These are phyloP conservation scores for Typhlichthys subterraneus DNA, from an alignment of 2,797 vertebrate genomes.

Conservation along the genomic window DNA sequence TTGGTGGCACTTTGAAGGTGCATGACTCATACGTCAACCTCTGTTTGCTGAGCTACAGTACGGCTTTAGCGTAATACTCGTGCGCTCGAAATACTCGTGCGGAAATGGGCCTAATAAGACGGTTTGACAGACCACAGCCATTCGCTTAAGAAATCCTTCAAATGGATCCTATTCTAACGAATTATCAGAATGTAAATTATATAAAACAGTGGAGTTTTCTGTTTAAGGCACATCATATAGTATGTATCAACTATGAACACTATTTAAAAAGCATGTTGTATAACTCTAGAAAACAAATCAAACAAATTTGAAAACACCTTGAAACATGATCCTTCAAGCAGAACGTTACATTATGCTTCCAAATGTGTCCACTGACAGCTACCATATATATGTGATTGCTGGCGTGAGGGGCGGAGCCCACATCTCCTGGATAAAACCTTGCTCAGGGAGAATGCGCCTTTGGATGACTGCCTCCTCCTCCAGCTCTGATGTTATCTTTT, in stretches of 20 bases:
- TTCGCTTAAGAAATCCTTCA: too few species aligned
- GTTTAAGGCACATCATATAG: too few species aligned
- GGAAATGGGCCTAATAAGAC: neutral
- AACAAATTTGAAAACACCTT: too few species aligned
- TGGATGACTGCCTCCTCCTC: conserved; percentile 73
- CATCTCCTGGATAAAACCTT: conserved; percentile 44
- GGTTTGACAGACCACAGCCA: too few species aligned
- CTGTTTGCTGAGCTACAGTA: neutral
- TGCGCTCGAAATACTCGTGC: neutral
- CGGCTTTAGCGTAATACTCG: neutral
- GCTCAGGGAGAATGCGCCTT: conserved; percentile 74
- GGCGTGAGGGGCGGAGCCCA: conserved; percentile 67
- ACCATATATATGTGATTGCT: conserved; percentile 37
- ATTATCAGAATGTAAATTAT: too few species aligned
- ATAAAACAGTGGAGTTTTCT: too few species aligned
- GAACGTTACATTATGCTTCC: too few species aligned
- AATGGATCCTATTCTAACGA: too few species aligned
- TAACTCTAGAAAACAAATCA: too few species aligned
- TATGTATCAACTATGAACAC: too few species aligned
- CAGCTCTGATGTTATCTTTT: conserved; percentile 78
- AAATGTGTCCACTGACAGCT: neutral
- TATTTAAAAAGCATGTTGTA: too few species aligned
- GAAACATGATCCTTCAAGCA: too few species aligned
- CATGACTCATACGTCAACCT: conserved; percentile 9
- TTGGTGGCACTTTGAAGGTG: conserved; percentile 13